phyloP scores from a whole-genome alignment of 2,888 invertebrate species.

The Caenorhabditis uteleia region DNA sequence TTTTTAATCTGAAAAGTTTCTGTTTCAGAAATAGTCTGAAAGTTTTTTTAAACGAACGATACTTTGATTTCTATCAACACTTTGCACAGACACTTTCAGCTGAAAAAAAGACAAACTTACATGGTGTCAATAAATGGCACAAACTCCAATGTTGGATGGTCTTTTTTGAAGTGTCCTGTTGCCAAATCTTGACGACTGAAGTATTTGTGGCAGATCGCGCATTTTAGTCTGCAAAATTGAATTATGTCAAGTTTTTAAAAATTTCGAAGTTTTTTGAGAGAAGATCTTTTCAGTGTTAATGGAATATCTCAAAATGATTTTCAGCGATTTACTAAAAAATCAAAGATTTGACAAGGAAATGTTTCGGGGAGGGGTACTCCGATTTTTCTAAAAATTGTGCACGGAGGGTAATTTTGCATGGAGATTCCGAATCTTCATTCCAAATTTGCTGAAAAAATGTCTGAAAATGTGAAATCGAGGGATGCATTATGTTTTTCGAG shows the following conservation, averaged over 20 bases:
- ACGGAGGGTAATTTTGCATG: too few relatives aligned
- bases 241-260: neutral
- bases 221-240: constrained; percentile 23
- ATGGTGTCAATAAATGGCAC: constrained; percentile 37
- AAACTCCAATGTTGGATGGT: constrained; percentile 27
- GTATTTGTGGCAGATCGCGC: constrained; percentile 32
- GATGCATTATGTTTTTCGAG: too few relatives aligned
- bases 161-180: constrained; percentile 34
- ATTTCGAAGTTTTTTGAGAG: neutral
- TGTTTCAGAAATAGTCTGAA: neutral
- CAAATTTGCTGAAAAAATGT: too few relatives aligned
- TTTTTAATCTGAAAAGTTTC: neutral
- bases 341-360: too few relatives aligned
- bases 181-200: constrained; percentile 38
- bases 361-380: too few relatives aligned
- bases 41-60: neutral
- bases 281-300: too few relatives aligned
- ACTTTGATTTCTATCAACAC: neutral
- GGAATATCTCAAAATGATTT: too few relatives aligned
- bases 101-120: constrained; percentile 12
- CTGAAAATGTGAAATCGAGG: too few relatives aligned
- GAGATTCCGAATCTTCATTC: too few relatives aligned
- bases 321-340: too few relatives aligned
- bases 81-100: neutral
- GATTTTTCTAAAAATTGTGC: too few relatives aligned